phyloP scores from a whole-genome alignment of 2,113 vertebrate genomes.

The Tenrec ecaudatus region DNA sequence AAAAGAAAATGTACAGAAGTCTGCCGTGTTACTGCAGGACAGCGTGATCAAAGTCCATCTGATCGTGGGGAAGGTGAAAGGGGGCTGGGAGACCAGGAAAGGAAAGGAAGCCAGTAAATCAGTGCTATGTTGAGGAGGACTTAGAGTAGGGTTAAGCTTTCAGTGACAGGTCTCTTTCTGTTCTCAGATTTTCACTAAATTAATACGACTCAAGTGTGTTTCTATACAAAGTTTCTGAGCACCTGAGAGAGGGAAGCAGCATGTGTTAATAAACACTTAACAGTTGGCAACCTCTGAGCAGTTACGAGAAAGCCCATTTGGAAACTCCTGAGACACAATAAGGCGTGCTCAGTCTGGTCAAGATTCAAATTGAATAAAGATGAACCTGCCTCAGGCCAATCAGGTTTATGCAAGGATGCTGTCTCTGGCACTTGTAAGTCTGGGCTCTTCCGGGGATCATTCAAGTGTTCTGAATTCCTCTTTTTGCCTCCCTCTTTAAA shows the following conservation, averaged over 20 bases:
- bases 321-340: neutral
- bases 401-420: neutral
- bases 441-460: neutral
- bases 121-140: neutral
- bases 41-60: too few species aligned
- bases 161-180: neutral
- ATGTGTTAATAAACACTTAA: neutral
- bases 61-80: neutral
- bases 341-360: neutral
- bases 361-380: constrained; percentile 5
- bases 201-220: neutral
- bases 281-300: neutral
- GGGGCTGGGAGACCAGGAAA: neutral
- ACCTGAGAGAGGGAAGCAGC: neutral
- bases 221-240: neutral
- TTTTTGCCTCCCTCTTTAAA: constrained; percentile 9
- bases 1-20: too few species aligned
- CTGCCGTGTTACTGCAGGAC: too few species aligned
- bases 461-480: neutral
- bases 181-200: neutral
- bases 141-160: neutral
- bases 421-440: neutral
- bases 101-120: neutral
- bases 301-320: neutral
- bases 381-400: neutral